Conservation (phyloP, 2,888 invertebrate species). For the Apantesis nais region DNA sequence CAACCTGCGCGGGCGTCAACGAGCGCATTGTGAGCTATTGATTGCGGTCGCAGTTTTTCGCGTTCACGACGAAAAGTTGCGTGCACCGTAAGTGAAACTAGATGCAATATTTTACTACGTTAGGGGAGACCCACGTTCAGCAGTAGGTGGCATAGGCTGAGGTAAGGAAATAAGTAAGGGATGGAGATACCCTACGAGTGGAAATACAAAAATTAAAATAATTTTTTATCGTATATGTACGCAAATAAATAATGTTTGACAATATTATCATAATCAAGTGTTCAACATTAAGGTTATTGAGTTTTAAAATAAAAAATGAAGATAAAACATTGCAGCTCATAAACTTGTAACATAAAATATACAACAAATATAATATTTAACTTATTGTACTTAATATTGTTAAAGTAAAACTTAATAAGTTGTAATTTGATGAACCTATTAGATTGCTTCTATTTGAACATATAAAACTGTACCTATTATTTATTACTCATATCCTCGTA, state of each 20-base stretch:
- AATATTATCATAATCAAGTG: neutral
- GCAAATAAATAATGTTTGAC: neutral
- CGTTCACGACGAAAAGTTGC: conserved; percentile 68
- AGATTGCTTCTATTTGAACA: conserved; percentile 15
- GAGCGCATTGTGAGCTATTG: conserved; percentile 66
- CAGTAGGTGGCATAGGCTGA: no score
- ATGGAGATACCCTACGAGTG: neutral
- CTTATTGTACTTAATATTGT: no score
- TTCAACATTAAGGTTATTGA: neutral
- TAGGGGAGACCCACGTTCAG: no score
- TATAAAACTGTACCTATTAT: conserved; percentile 27
- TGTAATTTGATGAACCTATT: neutral
- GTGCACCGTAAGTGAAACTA: conserved; percentile 66
- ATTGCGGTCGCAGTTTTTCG: conserved; percentile 70
- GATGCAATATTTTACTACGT: conserved; percentile 42
- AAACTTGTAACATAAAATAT: no score
- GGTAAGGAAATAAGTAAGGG: no score
- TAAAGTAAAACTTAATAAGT: neutral
- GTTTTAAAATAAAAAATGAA: no score
- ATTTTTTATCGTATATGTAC: neutral
- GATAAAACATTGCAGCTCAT: no score
- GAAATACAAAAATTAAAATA: neutral
- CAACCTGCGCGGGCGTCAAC: conserved; percentile 69
- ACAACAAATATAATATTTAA: no score
- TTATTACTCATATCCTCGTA: conserved; percentile 18